Evolutionary conservation across 2,888 invertebrate genomes (phyloP).

Genomic region (Drosophila kambysellisi): DNA sequence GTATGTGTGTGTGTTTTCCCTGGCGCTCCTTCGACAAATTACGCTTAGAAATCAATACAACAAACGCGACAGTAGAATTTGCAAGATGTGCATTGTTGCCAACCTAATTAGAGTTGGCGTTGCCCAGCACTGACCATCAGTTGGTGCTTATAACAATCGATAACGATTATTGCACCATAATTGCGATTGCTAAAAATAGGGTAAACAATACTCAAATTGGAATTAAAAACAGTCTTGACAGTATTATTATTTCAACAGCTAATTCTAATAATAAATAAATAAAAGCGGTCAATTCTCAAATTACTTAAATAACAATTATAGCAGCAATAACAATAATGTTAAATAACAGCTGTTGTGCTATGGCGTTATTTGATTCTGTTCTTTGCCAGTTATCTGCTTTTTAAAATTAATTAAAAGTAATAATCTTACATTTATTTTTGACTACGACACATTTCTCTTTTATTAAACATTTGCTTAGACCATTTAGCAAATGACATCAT

Average conservation of each 20-base stretch:
- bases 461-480: neutral
- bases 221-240: neutral
- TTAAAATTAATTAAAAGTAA: neutral
- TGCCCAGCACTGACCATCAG: constrained; percentile 31
- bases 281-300: neutral
- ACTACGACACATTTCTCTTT: neutral
- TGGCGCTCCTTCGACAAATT: constrained; percentile 4
- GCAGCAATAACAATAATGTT: neutral
- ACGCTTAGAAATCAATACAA: constrained; percentile 55
- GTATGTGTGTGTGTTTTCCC: neutral
- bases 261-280: neutral
- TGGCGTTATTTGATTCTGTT: neutral
- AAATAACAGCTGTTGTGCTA: constrained; percentile 1
- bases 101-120: constrained; percentile 34
- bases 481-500: neutral
- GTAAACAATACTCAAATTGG: neutral
- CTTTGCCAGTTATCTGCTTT: neutral
- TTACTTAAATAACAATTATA: neutral
- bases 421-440: neutral
- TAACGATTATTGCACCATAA: neutral
- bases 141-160: neutral
- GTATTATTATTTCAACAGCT: neutral
- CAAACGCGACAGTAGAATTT: constrained; percentile 40
- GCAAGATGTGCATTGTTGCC: constrained; percentile 48
- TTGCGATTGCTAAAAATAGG: neutral